Evolutionary conservation across 1,140 invertebrate genomes (phyloP), one percentile per base, ranked within the genome.

Genomic region (Drosophila watanabei): DNA sequence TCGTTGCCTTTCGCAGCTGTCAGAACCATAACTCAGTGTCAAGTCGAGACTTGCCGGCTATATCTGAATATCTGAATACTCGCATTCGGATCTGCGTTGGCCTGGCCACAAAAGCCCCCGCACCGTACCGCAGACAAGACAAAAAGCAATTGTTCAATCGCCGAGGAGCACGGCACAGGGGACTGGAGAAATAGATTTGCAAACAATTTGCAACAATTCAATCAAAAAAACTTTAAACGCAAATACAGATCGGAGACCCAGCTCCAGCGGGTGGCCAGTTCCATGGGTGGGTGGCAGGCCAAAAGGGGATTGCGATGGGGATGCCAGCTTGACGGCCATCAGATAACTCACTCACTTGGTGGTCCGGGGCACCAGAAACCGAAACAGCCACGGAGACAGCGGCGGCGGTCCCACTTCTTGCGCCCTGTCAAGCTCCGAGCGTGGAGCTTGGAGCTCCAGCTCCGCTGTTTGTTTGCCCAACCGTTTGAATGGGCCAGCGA

Each of bases 161-260:
- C 10, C 20, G 71, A 48, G 57, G 43, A 35, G 30, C 49, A 46
- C 45, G 39, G 56, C 41, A 39, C 54, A 52, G 57, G 81, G 63
- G 45, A 32, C 56, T 33, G 76, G 61, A 70, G 76, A 90, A 90
- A 90, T 90, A 90, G 86, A 90, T 90, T 90, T 90, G 86, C 86
- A 90, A 90, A 90, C 86, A 90, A 90, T 90, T 90, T 90, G 86
- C 86, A 90, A 90, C 86, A 90, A 90, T 90, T 90, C 86, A 90
- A 90, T 90, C 86, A 90, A 90, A 90, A 73, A 89, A 90, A 90
- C 86, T 90, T 90, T 90, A 90, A 90, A 90, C 86, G 79, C 86
- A 90, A 90, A 90, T 90, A 86, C 85, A 88, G 61, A 83, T 76
- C 56, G 60, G 61, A 58, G 49, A 57, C 52, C 75, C 73, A 54